Evolutionary conservation across 1,140 invertebrate species (phyloP).

Genomic region (Trichonephila clavata): DNA sequence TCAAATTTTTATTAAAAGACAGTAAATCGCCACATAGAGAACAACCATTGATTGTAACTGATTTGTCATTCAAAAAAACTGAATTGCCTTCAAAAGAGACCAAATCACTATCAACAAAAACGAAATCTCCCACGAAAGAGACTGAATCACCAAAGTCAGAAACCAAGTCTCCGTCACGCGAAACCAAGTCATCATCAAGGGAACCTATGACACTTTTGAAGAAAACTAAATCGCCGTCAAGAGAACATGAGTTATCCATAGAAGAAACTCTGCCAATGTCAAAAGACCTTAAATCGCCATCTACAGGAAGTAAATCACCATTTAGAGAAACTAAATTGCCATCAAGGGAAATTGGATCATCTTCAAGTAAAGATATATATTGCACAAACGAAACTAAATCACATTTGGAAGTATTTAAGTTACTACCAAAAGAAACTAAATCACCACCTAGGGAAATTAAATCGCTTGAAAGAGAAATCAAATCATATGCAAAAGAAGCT

Average conservation of each 20-base stretch:
- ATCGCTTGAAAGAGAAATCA: not conserved
- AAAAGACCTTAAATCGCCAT: not conserved
- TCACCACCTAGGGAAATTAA: not conserved
- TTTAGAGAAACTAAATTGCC: not conserved
- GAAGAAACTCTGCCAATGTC: not conserved
- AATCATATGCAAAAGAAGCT: not conserved
- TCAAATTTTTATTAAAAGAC: not conserved
- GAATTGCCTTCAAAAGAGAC: not conserved
- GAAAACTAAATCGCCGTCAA: not conserved
- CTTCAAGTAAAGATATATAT: constrained; percentile 3
- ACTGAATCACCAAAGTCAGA: not conserved
- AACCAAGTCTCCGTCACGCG: not conserved
- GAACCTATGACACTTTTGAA: not conserved
- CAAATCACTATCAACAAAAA: not conserved
- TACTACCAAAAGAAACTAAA: not conserved
- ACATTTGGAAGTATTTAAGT: not conserved
- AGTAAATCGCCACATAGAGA: not conserved
- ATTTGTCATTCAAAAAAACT: not conserved
- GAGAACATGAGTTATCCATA: not conserved
- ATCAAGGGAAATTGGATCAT: not conserved
- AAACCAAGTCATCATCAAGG: not conserved
- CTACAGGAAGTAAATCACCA: constrained; percentile 3
- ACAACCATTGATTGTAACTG: not conserved
- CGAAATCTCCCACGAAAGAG: not conserved
- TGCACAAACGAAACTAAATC: constrained; percentile 7